These are phyloP conservation scores for Polypterus bichir DNA, from an alignment of 2,113 vertebrate species.

Conservation along the genomic window DNA sequence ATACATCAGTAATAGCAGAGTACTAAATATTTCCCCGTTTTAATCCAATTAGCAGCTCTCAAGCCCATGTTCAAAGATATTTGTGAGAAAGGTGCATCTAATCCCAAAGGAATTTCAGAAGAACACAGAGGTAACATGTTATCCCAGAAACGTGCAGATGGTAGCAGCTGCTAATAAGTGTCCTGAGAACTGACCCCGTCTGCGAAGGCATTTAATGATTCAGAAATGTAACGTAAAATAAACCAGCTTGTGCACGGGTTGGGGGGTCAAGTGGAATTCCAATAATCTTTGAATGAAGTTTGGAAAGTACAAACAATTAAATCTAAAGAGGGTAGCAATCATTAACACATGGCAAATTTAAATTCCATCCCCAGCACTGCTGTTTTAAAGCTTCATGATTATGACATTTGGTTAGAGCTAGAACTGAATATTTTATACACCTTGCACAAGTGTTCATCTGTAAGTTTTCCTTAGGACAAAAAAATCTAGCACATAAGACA, in stretches of 20 bases:
- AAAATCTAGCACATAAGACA: no score
- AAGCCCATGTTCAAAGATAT: constrained; percentile 26
- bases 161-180: constrained; percentile 42
- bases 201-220: constrained; percentile 30
- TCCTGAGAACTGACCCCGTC: constrained; percentile 43
- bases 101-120: constrained; percentile 30
- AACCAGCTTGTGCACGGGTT: neutral
- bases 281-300: constrained; percentile 30
- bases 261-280: neutral
- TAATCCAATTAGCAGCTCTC: constrained; percentile 39
- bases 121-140: constrained; percentile 18
- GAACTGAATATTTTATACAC: no score
- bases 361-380: no score
- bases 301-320: constrained; percentile 24
- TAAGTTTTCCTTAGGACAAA: no score
- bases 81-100: constrained; percentile 28
- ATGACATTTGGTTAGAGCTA: no score
- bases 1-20: neutral
- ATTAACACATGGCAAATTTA: no score
- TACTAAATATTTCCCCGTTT: constrained; percentile 6
- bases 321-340: no score
- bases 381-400: no score
- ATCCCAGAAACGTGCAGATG: constrained; percentile 40
- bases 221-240: constrained; percentile 23
- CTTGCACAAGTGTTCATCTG: no score